These are phyloP conservation scores for Phasia obesa DNA, from an alignment of 2,888 invertebrate genomes.

Conservation along the genomic window DNA sequence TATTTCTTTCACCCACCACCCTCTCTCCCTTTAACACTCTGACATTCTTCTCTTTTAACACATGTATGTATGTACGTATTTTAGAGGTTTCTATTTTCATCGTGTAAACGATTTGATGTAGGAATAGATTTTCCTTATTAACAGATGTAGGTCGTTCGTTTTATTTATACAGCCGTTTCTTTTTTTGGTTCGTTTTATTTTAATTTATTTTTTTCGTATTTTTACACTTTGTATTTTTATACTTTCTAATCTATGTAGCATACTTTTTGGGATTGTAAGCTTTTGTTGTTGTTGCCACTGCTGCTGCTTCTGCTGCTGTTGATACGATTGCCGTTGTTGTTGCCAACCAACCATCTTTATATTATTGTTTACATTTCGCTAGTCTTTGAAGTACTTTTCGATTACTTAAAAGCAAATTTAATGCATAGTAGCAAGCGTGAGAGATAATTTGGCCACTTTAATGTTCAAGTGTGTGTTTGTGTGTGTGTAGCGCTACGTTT, in stretches of 20 bases:
- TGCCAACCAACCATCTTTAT: constrained; percentile 46
- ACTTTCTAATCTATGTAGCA: constrained; percentile 40
- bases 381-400: constrained; percentile 77
- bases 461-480: constrained; percentile 39
- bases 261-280: constrained; percentile 51
- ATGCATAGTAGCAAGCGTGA: constrained; percentile 65
- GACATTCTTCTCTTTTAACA: background rate
- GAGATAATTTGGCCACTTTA: constrained; percentile 68
- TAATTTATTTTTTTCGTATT: constrained; percentile 12
- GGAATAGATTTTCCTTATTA: constrained; percentile 17
- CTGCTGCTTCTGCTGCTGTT: constrained; percentile 17
- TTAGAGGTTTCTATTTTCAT: constrained; percentile 22
- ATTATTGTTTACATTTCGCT: constrained; percentile 68
- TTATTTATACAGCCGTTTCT: constrained; percentile 45
- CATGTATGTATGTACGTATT: background rate
- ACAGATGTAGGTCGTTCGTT: constrained; percentile 59
- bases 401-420: constrained; percentile 79
- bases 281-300: constrained; percentile 7
- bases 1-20: constrained; percentile 31
- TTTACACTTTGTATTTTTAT: constrained; percentile 44
- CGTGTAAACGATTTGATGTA: constrained; percentile 3
- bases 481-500: constrained; percentile 13
- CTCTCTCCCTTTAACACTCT: background rate
- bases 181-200: background rate
- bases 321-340: constrained; percentile 20